Percentiles rank a stretch among this genome's conserved stretches.
Evolutionary conservation across 1,140 invertebrate genomes (phyloP).

Genomic region (Steinernema khuongi): DNA sequence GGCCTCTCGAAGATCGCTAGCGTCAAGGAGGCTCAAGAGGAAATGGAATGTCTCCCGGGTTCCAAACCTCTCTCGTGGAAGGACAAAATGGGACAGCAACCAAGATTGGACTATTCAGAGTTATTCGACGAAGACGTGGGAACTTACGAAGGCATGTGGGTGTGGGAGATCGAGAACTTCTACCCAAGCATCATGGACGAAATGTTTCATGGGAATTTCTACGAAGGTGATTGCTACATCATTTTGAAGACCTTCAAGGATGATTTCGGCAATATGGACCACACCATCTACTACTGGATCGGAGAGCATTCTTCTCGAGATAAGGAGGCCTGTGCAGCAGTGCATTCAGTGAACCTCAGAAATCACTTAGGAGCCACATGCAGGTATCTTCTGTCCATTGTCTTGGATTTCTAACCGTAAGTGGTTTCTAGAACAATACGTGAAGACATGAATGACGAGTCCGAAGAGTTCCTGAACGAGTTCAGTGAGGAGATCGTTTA

Average conservation of each 20-base stretch:
- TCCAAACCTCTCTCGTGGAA: constrained; percentile 27
- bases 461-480: constrained; percentile 84
- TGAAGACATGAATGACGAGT: constrained; percentile 92
- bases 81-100: constrained; percentile 60
- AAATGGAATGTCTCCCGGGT: constrained; percentile 42
- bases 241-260: constrained; percentile 81
- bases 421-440: constrained; percentile 83
- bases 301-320: constrained; percentile 89
- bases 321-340: constrained; percentile 95
- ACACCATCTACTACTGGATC: constrained; percentile 99
- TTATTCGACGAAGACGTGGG: constrained; percentile 93
- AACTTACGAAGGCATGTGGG: constrained; percentile 66
- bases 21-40: constrained; percentile 32
- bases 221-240: constrained; percentile 98
- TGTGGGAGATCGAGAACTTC: constrained; percentile 85
- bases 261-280: constrained; percentile 74
- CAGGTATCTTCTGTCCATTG: constrained; percentile 29
- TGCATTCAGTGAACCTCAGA: constrained; percentile 94
- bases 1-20: constrained; percentile 57
- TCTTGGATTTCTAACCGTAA: not conserved
- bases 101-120: constrained; percentile 94
- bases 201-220: constrained; percentile 80
- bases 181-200: constrained; percentile 78
- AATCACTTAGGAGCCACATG: constrained; percentile 80
- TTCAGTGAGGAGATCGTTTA: constrained; percentile 89